Evolutionary conservation across 2,888 invertebrate genomes (phyloP), one percentile per base, ranked within the genome.

Genomic region (Lasioglossum morio): DNA sequence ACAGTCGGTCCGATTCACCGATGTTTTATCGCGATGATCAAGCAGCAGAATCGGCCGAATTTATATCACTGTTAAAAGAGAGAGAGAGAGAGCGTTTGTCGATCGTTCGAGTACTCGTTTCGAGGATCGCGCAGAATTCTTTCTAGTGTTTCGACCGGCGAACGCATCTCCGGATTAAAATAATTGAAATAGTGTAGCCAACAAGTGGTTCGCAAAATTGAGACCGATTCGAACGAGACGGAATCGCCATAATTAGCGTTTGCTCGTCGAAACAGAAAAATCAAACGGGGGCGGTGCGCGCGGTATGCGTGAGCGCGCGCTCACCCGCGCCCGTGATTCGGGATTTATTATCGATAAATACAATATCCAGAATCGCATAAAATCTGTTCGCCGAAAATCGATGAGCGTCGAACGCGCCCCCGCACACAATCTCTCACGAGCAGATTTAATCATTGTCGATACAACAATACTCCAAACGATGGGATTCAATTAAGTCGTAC

Each of bases 201-300:
- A 75, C 60, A 63, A 83, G 70, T 80, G 80, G 74, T 70, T 72
- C 40, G 53, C 16, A 81, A 73, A 69, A 81, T 84, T 69, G 66
- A 63, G 16, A 37, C 37, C 16, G 66, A 70, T 2, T 16, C 70
- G 10, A 12, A 8, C 75, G 63, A 19, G 19, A 70, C 46, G 48
- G 48, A 43, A 74, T 74, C 69, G 43, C 63, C 27, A 27, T 81
- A 53, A 43, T 77, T 76, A 81, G 60, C 40, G n/a, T 3, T 53
- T n/a, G 53, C 53, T 60, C 60, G 60, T n/a, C 60, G 60, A 27
- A 27, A 60, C 27, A 60, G 60, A 60, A 60, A 60, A 60, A 27
- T 60, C 14, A 14, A 27, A 60, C 12, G n/a, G 4, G 12, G 1
- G 23, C 57, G n/a, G n/a, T 12, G 57, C 1, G n/a, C 53, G 23